Percentiles rank a stretch among this genome's conserved stretches.
These are phyloP conservation scores for Oxyura jamaicensis DNA, from an alignment of 2,113 vertebrate species.

Conservation along the genomic window DNA sequence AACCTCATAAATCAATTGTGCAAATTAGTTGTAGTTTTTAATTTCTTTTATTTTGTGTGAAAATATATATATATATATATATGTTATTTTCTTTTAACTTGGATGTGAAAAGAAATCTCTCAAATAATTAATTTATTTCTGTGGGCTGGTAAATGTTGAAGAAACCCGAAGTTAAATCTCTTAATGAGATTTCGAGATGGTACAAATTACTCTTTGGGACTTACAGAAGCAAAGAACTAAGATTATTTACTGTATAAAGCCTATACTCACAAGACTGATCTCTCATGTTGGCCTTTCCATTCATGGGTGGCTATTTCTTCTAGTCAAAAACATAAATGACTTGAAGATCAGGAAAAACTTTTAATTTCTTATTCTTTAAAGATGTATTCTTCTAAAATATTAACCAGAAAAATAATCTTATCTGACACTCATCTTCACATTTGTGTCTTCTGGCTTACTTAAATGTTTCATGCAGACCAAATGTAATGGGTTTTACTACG, in stretches of 20 bases:
- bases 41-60: neutral
- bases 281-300: neutral
- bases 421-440: neutral
- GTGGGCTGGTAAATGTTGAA: neutral
- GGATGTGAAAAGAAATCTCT: neutral
- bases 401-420: neutral
- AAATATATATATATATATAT: too few species aligned
- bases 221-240: neutral
- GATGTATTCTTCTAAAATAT: neutral
- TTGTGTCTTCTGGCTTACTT: neutral
- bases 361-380: neutral
- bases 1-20: conserved; percentile 6
- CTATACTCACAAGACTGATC: neutral
- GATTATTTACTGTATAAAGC: neutral
- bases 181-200: neutral
- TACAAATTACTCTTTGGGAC: neutral
- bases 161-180: neutral
- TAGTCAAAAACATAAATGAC: neutral
- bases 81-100: neutral
- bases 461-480: neutral
- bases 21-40: neutral
- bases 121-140: neutral
- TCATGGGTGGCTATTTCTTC: rapidly evolving
- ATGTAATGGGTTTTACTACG: neutral
- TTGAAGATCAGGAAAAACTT: neutral